Percentiles rank a stretch among this genome's conserved stretches.
Evolutionary conservation across 1,140 invertebrate species (phyloP).

Genomic region (Tribolium madens): DNA sequence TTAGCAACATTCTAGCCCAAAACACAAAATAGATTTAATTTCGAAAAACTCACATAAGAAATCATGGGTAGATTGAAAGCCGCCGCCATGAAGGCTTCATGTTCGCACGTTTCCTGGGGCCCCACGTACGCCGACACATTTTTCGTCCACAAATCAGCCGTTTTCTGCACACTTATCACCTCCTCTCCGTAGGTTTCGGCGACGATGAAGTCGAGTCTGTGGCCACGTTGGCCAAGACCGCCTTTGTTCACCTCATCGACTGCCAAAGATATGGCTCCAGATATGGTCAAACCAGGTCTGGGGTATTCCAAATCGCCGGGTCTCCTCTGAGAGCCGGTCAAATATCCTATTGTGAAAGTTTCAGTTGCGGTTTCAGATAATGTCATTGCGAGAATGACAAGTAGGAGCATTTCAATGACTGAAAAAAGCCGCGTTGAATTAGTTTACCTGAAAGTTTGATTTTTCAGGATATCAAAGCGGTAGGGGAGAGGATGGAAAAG

Average conservation of each 20-base stretch:
- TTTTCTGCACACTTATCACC: constrained; percentile 84
- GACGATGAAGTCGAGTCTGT: constrained; percentile 83
- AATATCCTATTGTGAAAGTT: constrained; percentile 77
- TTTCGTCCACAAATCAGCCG: constrained; percentile 86
- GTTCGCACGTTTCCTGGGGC: constrained; percentile 94
- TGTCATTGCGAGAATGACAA: constrained; percentile 21
- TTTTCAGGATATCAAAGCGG: neutral
- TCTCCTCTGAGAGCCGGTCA: constrained; percentile 81
- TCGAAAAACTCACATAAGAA: constrained; percentile 82
- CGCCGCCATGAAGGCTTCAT: constrained; percentile 94
- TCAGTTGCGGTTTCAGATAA: constrained; percentile 47
- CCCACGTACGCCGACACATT: constrained; percentile 93
- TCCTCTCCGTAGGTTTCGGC: constrained; percentile 95
- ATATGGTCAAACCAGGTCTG: constrained; percentile 79
- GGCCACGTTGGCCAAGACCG: constrained; percentile 72
- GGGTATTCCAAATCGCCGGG: constrained; percentile 82
- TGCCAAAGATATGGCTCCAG: constrained; percentile 88
- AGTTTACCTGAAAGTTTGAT: neutral
- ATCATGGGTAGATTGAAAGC: constrained; percentile 94
- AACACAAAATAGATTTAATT: neutral
- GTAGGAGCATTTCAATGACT: constrained; percentile 38
- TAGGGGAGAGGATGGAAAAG: neutral
- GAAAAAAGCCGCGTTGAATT: constrained; percentile 7
- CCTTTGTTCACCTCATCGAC: constrained; percentile 78
- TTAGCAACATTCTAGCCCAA: neutral